Evolutionary conservation across 2,797 vertebrate genomes (phyloP), one percentile per base, ranked within the genome.

Genomic region (Pogonophryne albipinna): DNA sequence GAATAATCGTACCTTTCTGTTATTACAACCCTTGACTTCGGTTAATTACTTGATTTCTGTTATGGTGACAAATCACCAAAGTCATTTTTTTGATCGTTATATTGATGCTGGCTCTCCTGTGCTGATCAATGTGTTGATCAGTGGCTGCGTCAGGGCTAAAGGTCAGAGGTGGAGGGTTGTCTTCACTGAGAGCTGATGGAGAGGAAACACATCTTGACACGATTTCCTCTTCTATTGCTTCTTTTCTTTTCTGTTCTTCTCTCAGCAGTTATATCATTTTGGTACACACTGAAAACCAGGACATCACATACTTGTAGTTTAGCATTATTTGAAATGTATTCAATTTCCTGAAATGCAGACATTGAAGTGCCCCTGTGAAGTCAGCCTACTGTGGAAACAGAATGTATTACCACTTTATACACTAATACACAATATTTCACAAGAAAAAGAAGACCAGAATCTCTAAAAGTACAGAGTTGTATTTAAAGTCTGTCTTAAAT

Each of bases 111-210:
- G 41, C 61, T 79, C 76, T 70, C 79, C 74, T 79, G 83, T 47
- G 23, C 76, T 78, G 71, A 89, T 90, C 86, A 75, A 78, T 88
- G 68, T 51, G 61, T 44, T 61, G 59, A 76, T 62, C 66, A 62
- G 80, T 71, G 45, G 53, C 62, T 80, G 64, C 66, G 53, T 73
- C 71, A 23, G 57, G 45, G 57, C 5, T 51, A 79, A 71, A 88
- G 87, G 80, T 89, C 82, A 88, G 70, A 65, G 78, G 71, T 74
- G 53, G 60, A 57, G 27, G 20, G 17, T 46, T 9, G n/a, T 46
- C 20, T 12, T 83, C 74, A 57, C 50, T 80, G 52, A 74, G 60
- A 63, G 68, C n/a, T 59, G 20, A 61, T 34, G 23, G 63, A 77
- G 19, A 74, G 4, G 13, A 16, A 55, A 67, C 71, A 72, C 13